Evolutionary conservation across 1,140 invertebrate species (phyloP).

Genomic region (Euglossa dilemma): DNA sequence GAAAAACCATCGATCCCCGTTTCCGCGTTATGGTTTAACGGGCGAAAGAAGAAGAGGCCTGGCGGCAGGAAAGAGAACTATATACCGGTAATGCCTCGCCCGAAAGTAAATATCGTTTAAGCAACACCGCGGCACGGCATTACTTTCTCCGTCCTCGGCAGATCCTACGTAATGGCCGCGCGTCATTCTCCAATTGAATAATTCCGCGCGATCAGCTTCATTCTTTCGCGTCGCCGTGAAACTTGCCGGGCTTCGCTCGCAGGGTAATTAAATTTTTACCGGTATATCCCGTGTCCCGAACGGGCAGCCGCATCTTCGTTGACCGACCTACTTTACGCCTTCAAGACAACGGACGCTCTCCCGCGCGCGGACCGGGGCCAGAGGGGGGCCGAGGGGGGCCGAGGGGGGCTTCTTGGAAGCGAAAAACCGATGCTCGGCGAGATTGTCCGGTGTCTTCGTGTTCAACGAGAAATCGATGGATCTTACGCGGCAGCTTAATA

Average conservation of each 20-base stretch:
- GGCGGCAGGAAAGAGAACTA: not conserved
- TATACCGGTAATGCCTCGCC: not conserved
- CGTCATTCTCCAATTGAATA: conserved; percentile 35
- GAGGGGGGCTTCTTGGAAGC: not conserved
- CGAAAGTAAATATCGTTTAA: conserved; percentile 26
- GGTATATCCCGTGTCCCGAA: not conserved
- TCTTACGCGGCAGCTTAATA: conserved; percentile 4
- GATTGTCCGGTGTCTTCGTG: not conserved
- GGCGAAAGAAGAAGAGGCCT: too few species aligned
- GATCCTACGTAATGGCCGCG: conserved; percentile 29
- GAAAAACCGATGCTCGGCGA: not conserved
- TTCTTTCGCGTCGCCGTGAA: conserved; percentile 17
- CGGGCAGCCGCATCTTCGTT: not conserved
- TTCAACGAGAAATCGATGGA: conserved; percentile 6
- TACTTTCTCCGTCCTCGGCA: conserved; percentile 38
- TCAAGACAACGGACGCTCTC: not conserved
- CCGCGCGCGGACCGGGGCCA: not conserved
- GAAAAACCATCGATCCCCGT: not conserved
- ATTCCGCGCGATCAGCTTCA: not conserved
- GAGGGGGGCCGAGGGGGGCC: too few species aligned
- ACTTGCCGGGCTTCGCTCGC: not conserved
- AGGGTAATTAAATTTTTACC: conserved; percentile 7
- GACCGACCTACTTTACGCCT: conserved; percentile 9
- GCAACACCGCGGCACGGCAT: not conserved
- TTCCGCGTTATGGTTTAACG: not conserved